phyloP scores from a whole-genome alignment of 2,113 vertebrate genomes.

The Columba livia region DNA sequence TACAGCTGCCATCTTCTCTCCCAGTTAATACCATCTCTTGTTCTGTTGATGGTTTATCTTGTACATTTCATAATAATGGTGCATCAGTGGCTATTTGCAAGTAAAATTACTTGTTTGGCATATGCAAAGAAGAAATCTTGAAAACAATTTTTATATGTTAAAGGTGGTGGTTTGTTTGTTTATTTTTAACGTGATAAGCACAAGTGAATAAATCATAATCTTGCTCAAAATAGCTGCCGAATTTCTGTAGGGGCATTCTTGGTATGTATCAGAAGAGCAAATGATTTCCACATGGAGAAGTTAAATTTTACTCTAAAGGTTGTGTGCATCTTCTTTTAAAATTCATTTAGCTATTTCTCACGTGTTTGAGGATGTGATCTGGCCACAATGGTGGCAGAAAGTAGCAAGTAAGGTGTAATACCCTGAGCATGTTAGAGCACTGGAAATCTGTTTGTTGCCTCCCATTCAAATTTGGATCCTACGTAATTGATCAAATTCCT shows the following conservation, averaged over 20 bases:
- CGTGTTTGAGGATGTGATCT: background rate
- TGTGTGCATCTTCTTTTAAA: background rate
- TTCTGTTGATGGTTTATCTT: background rate
- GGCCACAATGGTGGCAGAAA: background rate
- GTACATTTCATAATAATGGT: background rate
- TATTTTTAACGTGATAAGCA: background rate
- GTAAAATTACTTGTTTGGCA: background rate
- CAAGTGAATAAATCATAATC: background rate
- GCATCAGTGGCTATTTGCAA: background rate
- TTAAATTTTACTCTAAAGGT: background rate
- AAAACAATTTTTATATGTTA: background rate
- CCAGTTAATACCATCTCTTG: background rate
- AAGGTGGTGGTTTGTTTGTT: background rate
- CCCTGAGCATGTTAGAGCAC: background rate
- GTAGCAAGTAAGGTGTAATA: background rate
- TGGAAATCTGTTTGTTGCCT: constrained; percentile 3
- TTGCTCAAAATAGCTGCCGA: background rate
- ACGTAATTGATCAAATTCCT: constrained; percentile 33
- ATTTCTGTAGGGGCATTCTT: background rate
- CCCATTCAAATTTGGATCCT: constrained; percentile 5
- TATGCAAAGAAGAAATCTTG: background rate
- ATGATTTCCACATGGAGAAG: background rate
- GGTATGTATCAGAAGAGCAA: background rate
- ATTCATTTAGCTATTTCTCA: background rate
- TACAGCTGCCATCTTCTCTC: background rate